Conservation (phyloP, 2,113 vertebrate genomes). For the Lutjanus erythropterus region DNA sequence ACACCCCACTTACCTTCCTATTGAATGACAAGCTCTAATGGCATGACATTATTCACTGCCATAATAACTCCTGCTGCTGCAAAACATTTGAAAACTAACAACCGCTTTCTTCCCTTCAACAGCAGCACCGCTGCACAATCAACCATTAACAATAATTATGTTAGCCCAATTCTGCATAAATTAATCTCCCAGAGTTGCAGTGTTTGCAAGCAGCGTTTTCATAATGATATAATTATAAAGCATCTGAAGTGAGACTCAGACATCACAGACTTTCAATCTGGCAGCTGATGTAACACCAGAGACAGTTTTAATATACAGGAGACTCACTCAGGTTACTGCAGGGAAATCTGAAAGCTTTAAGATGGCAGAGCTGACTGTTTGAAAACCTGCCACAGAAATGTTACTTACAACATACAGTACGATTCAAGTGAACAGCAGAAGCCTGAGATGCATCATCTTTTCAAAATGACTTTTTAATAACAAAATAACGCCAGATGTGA, state of each 20-base stretch:
- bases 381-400: neutral
- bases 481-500: conserved; percentile 1
- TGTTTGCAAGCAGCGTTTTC: conserved; percentile 50
- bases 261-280: conserved; percentile 1
- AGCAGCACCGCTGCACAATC: conserved; percentile 37
- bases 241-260: conserved; percentile 31
- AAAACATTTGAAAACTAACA: conserved; percentile 47
- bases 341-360: conserved; percentile 11
- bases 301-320: neutral
- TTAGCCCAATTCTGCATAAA: conserved; percentile 39
- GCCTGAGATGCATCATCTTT: conserved; percentile 4
- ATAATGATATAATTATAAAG: conserved; percentile 39
- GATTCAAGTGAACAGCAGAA: neutral
- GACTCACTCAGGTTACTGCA: conserved; percentile 2
- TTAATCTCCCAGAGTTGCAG: conserved; percentile 44
- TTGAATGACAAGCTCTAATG: conserved; percentile 63
- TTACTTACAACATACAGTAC: neutral
- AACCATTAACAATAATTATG: conserved; percentile 56
- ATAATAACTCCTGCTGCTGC: conserved; percentile 60
- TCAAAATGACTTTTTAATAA: conserved; percentile 20
- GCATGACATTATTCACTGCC: conserved; percentile 56
- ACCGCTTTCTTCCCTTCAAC: conserved; percentile 14
- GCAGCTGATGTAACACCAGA: conserved; percentile 25
- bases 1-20: conserved; percentile 42
- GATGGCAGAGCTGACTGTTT: neutral